Evolutionary conservation across 2,888 invertebrate genomes (phyloP), one percentile per base, ranked within the genome.

Genomic region (Polylopha cassiicola): DNA sequence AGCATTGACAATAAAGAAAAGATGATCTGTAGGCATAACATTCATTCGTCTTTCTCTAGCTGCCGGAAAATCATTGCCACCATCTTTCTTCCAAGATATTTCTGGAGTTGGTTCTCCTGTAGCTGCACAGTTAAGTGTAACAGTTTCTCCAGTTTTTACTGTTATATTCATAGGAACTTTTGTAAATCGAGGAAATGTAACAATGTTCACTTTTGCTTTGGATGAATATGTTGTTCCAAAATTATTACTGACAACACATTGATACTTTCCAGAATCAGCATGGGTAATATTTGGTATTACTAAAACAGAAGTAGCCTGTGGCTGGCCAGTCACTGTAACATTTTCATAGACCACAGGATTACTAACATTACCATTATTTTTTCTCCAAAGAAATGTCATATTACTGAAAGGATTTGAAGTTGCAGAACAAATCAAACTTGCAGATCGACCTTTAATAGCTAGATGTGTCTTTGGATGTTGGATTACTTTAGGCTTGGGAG

Each of bases 21-120:
- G 91, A 70, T 97, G 95, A 66, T 98, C 97, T 16, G 91, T 90
- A 0, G 95, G 93, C 89, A 96, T 94, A 28, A 97, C 95, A 76
- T 95, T 94, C 91, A 98, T 93, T 20, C 98, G 87, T 26, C 97
- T 89, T 71, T 98, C 97, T 53, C 93, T 88, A 4, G 98, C 98
- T 3, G 98, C 98, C 4, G 97, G 97, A 72, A 98, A 98, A 64
- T 96, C 94, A 63, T 94, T 93, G 0, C 94, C 95, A n/a, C 95
- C 95, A 78, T 95, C 95, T 75, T 96, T 96, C 58, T 94, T 92
- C 92, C 95, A 92, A 0, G 94, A 92, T 55, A 96, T 94, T 77
- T 95, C 92, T 9, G 98, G 98, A 30, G 89, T 81, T 0, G 98
- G 97, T 61, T 94, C 92, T 1, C 97, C 98, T 42, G 89, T 89